These are phyloP conservation scores for Drosophila arawakana DNA, from an alignment of 1,140 invertebrate species.

Conservation along the genomic window DNA sequence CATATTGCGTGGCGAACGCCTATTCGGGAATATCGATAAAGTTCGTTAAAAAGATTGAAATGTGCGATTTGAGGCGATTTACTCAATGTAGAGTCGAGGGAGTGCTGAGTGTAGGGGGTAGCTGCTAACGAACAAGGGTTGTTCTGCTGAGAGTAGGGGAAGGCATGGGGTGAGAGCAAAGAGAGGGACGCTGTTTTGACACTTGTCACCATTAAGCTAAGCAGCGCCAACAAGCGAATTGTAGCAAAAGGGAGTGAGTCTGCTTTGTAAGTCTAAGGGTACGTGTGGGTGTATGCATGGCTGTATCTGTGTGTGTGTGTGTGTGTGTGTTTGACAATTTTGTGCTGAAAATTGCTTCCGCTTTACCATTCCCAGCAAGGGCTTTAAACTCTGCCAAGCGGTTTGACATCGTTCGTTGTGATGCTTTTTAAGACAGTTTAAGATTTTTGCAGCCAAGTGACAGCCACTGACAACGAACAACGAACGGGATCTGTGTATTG, in stretches of 20 bases:
- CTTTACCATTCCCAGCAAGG: slow-evolving; percentile 8
- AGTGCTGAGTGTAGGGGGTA: slow-evolving; percentile 3
- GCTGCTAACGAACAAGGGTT: slow-evolving; percentile 40
- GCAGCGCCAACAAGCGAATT: slow-evolving; percentile 65
- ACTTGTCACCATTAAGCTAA: slow-evolving; percentile 83
- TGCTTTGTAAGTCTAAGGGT: neutral
- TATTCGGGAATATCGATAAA: slow-evolving; percentile 79
- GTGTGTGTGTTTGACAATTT: slow-evolving; percentile 15
- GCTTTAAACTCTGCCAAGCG: slow-evolving; percentile 72
- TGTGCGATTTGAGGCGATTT: slow-evolving; percentile 80
- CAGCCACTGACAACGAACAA: slow-evolving; percentile 63
- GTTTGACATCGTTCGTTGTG: slow-evolving; percentile 71
- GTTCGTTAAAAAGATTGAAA: slow-evolving; percentile 83
- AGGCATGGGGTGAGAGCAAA: neutral
- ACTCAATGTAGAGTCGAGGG: slow-evolving; percentile 36
- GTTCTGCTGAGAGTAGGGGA: slow-evolving; percentile 2
- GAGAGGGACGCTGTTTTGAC: slow-evolving; percentile 68
- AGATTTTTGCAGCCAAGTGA: slow-evolving; percentile 75
- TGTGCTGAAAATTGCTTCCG: slow-evolving; percentile 1
- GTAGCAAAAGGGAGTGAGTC: slow-evolving; percentile 8
- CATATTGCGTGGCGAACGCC: slow-evolving; percentile 76
- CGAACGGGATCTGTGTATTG: slow-evolving; percentile 29
- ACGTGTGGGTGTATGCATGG: neutral
- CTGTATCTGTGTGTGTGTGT: neutral
- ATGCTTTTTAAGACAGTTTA: slow-evolving; percentile 81